Evolutionary conservation across 2,797 vertebrate species (phyloP).

Genomic region (Paguma larvata): DNA sequence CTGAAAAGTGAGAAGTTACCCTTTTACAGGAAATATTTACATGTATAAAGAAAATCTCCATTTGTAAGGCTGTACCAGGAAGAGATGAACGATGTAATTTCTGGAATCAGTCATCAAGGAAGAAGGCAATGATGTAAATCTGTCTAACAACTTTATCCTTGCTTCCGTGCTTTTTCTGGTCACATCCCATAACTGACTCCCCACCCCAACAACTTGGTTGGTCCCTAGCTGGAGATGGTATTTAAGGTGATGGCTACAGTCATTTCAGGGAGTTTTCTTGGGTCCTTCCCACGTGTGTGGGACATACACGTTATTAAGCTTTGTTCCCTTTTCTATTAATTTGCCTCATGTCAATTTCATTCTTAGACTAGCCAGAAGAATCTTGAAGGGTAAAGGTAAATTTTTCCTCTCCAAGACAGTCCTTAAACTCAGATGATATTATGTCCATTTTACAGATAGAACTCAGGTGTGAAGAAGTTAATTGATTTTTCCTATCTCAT

Average conservation of each 20-base stretch:
- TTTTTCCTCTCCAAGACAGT: neutral
- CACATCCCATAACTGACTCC: neutral
- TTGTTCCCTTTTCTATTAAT: neutral
- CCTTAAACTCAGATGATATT: neutral
- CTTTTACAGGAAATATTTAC: neutral
- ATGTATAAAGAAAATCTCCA: neutral
- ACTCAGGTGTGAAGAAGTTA: neutral
- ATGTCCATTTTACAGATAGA: neutral
- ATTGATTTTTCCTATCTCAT: conserved; percentile 21
- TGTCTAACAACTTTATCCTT: neutral
- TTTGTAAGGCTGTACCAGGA: neutral
- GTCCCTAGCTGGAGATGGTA: neutral
- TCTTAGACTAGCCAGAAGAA: neutral
- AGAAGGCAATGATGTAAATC: neutral
- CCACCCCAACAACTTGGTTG: neutral
- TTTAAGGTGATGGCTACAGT: neutral
- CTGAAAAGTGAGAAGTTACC: neutral
- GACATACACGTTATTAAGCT: neutral
- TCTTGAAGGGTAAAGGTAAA: neutral
- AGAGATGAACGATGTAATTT: neutral
- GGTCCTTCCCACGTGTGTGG: neutral
- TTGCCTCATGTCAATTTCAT: neutral
- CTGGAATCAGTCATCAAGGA: neutral
- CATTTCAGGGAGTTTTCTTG: neutral
- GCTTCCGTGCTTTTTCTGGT: neutral